Evolutionary conservation across 2,113 vertebrate species (phyloP), one percentile per base, ranked within the genome.

Genomic region (Grantiella picta): DNA sequence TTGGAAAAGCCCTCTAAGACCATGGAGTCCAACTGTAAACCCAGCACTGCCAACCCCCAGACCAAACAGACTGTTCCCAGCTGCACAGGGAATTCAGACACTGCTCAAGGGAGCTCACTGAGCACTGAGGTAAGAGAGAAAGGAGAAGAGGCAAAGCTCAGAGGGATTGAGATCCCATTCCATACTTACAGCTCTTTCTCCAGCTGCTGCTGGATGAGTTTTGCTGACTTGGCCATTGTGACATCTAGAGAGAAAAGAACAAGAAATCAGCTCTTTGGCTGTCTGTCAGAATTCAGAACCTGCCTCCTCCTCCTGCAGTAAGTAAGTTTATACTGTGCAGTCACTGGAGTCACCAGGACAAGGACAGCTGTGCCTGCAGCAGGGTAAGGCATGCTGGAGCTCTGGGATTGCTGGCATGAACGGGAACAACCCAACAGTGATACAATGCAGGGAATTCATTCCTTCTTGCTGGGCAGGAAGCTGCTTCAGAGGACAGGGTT

Each of bases 141-240:
- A 84, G n/a, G 45, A 52, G 22, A 76, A 59, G 23, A 73, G 66
- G 53, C 80, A 40, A n/a, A 54, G 36, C 23, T 57, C 73, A 40
- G 19, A 40, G 23, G 33, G 28, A 44, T 2, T 49, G 47, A 86
- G 40, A 78, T 36, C 23, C 35, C 27, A 9, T 59, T 64, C 54
- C 52, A 86, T 83, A 99, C 99, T 99, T 97, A 99, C 99, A 99
- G 76, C 93, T 99, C 99, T 93, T 99, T 99, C 96, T 99, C 99
- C 97, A 99, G 97, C 92, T 99, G 99, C 83, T 99, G 99, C 54
- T 99, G 99, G 96, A 99, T 99, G 92, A 99, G 96, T 97, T 99
- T 99, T 52, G 99, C 99, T 11, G 99, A 99, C 96, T 99, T 99
- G 83, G 99, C 99, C 99, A 99, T 99, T 61, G 98, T 97, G 66